A percentile compares a stretch with the other conserved stretches of the same genome.
Conservation (phyloP, 2,888 invertebrate species). For the Clanis bilineata region DNA sequence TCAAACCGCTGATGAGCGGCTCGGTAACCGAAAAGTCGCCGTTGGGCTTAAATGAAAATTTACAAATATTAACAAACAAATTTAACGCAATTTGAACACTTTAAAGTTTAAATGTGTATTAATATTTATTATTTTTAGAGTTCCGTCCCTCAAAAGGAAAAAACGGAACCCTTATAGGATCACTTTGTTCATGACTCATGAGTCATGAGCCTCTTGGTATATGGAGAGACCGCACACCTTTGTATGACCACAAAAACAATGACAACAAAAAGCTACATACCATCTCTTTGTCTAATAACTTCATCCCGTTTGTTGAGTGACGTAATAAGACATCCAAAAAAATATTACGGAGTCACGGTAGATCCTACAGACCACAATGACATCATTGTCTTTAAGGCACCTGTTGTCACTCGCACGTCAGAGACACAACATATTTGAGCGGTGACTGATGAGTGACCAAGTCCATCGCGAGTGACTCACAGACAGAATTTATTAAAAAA, state of each 20-base stretch:
- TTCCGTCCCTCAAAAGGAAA: no score
- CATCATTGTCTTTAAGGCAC: conserved; percentile 51
- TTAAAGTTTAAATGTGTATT: background rate
- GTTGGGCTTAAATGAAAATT: no score
- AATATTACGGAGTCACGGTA: conserved; percentile 25
- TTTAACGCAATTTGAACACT: no score
- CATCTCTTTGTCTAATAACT: background rate
- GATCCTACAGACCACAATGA: conserved; percentile 39
- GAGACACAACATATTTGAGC: conserved; percentile 43
- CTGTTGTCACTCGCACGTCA: conserved; percentile 49
- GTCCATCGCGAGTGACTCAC: conserved; percentile 48
- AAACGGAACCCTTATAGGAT: no score
- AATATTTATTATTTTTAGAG: no score
- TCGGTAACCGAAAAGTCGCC: no score
- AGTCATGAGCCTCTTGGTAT: no score
- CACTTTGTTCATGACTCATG: no score
- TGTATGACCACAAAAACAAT: background rate
- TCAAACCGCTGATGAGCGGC: no score
- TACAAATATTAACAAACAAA: no score
- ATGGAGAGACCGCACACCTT: no score
- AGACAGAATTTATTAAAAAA: conserved; percentile 23
- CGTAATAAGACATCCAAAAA: conserved; percentile 26
- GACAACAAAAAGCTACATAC: background rate
- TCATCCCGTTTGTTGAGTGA: background rate
- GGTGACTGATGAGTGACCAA: conserved; percentile 61